These are phyloP conservation scores for Hyposoter didymator DNA, from an alignment of 2,888 invertebrate genomes.

Conservation along the genomic window DNA sequence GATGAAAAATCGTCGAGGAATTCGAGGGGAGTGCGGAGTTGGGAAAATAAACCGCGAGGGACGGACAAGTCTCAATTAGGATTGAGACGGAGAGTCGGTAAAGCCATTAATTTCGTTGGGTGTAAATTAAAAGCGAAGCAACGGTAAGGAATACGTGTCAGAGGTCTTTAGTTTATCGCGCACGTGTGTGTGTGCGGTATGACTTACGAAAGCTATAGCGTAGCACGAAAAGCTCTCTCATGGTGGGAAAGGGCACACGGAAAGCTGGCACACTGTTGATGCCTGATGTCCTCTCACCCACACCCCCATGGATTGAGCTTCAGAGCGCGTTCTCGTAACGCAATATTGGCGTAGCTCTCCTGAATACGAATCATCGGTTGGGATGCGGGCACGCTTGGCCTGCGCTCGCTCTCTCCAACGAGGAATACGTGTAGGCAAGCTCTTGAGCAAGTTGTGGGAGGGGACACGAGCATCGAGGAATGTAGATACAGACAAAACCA, in stretches of 20 bases:
- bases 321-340: conserved; percentile 83
- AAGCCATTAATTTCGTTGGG: conserved; percentile 78
- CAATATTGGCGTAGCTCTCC: conserved; percentile 82
- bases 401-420: conserved; percentile 40
- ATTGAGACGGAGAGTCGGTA: conserved; percentile 60
- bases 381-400: conserved; percentile 66
- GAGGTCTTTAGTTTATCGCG: conserved; percentile 30
- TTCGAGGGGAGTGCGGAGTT: conserved; percentile 23
- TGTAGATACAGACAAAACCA: conserved; percentile 4
- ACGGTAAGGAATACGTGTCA: conserved; percentile 67
- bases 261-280: conserved; percentile 53
- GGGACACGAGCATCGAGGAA: conserved; percentile 10
- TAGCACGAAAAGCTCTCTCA: conserved; percentile 52
- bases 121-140: conserved; percentile 79
- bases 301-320: conserved; percentile 75
- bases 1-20: conserved; percentile 67
- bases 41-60: conserved; percentile 59
- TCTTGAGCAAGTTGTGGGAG: conserved; percentile 46
- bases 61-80: conserved; percentile 70
- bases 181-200: conserved; percentile 71
- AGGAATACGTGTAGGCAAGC: conserved; percentile 53
- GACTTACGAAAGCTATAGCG: conserved; percentile 76
- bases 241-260: conserved; percentile 51
- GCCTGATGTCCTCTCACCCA: conserved; percentile 50
- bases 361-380: conserved; percentile 81